Percentiles rank a stretch among this genome's conserved stretches.
Evolutionary conservation across 2,113 vertebrate genomes (phyloP).

Genomic region (Suncus etruscus): DNA sequence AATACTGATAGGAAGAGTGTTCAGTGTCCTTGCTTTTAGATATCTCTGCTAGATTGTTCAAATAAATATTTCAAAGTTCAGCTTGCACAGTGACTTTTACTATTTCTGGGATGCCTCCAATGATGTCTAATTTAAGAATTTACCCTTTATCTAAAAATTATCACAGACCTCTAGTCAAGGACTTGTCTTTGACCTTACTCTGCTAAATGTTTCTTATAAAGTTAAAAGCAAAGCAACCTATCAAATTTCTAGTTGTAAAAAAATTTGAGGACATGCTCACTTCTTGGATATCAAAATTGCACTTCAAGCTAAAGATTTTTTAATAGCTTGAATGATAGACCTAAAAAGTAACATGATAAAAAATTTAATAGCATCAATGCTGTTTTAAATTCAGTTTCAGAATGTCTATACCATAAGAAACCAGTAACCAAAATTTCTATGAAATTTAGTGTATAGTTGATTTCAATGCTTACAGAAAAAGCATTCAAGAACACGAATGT

Average conservation of each 20-base stretch:
- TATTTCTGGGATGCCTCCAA: too few relatives aligned
- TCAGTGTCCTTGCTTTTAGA: background rate
- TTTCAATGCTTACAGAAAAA: background rate
- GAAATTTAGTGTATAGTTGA: background rate
- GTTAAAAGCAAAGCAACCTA: conserved; percentile 3
- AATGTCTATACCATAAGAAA: background rate
- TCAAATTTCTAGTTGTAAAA: background rate
- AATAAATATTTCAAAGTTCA: background rate
- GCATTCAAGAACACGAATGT: background rate
- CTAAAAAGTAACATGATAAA: background rate
- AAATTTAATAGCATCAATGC: background rate
- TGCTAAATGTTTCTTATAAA: background rate
- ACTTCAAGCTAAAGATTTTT: too few relatives aligned
- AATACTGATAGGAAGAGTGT: background rate
- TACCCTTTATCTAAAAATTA: background rate
- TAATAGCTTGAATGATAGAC: background rate
- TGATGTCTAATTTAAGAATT: background rate
- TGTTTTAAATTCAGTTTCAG: background rate
- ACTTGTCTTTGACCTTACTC: background rate
- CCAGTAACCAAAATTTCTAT: background rate
- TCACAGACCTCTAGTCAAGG: background rate
- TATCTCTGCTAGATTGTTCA: background rate
- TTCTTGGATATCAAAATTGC: background rate
- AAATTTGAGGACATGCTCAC: background rate
- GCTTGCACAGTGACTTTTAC: fast-evolving